Base-by-base conservation (phyloP, 2,888 invertebrate genomes). In the Leptinotarsa peninsularis region DNA sequence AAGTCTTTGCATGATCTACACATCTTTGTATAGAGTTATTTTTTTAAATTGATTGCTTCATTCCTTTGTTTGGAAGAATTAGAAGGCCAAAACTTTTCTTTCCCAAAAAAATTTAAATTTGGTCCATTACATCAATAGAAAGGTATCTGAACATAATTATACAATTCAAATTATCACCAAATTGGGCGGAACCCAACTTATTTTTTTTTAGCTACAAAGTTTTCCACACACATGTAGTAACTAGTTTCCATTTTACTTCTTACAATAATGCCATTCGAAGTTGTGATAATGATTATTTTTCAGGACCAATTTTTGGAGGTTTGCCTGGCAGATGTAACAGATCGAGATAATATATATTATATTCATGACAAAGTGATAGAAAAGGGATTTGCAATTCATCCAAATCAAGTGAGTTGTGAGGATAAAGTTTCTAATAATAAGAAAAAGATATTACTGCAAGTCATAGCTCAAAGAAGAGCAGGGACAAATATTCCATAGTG, bases 311-410 rank as follows among this genome's bases (percentile, higher is more conserved):
- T 80, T 56, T 73, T 83, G 50, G 80, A 84, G 68, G 49, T 91
- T 81, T 87, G 89, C 82, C 87, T 92, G 78, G 89, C 90, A 73
- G 91, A 92, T 87, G 91, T 91, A 50, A 83, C 88, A 7, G 76
- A 80, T 13, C 85, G 83, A 3, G 85, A 87, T 17, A 91, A 92
- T 86, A 83, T 90, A 7, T 76, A 78, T 74, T 89, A 89, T 86
- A 83, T 92, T 77, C 89, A 90, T 84, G 87, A 88, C 76, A 84
- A 87, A 78, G 84, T 92, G 76, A 86, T 91, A 14, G 85, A 88
- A 79, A 87, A 89, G 76, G 90, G 90, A 0, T 88, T 89, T 85
- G 92, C 92, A 0, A 23, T 82, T 10, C 83, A 83, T 74, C 77
- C 78, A 4, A 78, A 82, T 72, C 79, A 87, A 85, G 86, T 86